These are phyloP conservation scores for Hypena proboscidalis DNA, from an alignment of 2,888 invertebrate species.

Conservation along the genomic window DNA sequence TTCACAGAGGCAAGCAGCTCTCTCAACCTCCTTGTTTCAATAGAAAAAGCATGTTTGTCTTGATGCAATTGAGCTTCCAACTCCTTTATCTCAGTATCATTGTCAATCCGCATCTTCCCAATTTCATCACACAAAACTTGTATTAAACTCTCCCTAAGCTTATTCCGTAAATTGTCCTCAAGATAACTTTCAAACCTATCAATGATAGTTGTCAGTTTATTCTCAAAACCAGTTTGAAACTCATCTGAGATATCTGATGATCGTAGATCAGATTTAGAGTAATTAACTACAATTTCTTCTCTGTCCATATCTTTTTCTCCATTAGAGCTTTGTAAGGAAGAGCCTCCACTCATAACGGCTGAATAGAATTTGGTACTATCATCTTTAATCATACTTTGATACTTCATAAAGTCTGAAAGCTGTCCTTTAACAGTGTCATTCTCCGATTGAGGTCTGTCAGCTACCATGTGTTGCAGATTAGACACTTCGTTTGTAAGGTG, in stretches of 20 bases:
- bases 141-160: slow-evolving; percentile 83
- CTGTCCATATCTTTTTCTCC: slow-evolving; percentile 81
- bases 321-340: slow-evolving; percentile 71
- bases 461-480: slow-evolving; percentile 70
- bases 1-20: slow-evolving; percentile 85
- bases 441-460: slow-evolving; percentile 64
- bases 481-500: slow-evolving; percentile 86
- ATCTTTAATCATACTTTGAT: slow-evolving; percentile 74
- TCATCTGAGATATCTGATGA: slow-evolving; percentile 70
- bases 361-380: slow-evolving; percentile 78
- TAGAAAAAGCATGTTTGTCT: slow-evolving; percentile 83
- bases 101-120: slow-evolving; percentile 73
- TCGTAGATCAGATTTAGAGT: slow-evolving; percentile 72
- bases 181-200: slow-evolving; percentile 68
- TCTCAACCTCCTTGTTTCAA: slow-evolving; percentile 82
- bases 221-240: slow-evolving; percentile 71
- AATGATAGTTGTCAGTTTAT: slow-evolving; percentile 61
- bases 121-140: slow-evolving; percentile 84
- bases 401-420: slow-evolving; percentile 77
- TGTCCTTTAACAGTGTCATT: slow-evolving; percentile 74
- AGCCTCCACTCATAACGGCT: slow-evolving; percentile 71
- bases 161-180: slow-evolving; percentile 74
- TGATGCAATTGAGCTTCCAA: slow-evolving; percentile 78
- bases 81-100: slow-evolving; percentile 70
- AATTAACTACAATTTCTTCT: slow-evolving; percentile 75